Conservation (phyloP, 2,797 vertebrate species). For the Gymnopithys bicolor region DNA sequence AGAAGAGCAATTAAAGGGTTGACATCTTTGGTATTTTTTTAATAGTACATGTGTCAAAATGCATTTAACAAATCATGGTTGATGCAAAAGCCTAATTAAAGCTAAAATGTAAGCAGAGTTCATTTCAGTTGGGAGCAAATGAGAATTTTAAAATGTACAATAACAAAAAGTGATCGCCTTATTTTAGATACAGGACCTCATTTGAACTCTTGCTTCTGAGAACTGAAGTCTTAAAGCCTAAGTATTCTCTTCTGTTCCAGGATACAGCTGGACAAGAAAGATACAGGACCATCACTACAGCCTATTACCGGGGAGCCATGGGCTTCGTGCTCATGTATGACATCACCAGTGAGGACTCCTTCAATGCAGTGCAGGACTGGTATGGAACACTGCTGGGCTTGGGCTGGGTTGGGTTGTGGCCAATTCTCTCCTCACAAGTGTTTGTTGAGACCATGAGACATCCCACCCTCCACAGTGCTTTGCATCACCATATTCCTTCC, state of each 20-base stretch:
- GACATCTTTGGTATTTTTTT: slow-evolving; percentile 40
- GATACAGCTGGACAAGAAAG: slow-evolving; percentile 96
- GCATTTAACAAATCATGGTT: slow-evolving; percentile 35
- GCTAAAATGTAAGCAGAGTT: slow-evolving; percentile 22
- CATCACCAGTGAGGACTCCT: slow-evolving; percentile 94
- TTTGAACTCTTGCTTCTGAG: neutral
- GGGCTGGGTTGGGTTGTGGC: neutral
- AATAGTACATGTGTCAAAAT: slow-evolving; percentile 43
- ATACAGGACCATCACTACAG: slow-evolving; percentile 95
- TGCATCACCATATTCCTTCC: neutral
- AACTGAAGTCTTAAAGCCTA: neutral
- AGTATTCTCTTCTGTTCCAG: slow-evolving; percentile 72
- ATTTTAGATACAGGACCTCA: neutral
- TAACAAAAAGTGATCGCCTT: neutral
- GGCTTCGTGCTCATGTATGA: slow-evolving; percentile 98
- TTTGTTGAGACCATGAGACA: neutral
- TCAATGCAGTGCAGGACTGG: slow-evolving; percentile 93
- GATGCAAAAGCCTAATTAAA: slow-evolving; percentile 48
- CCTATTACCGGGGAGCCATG: slow-evolving; percentile 96
- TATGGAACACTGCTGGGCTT: slow-evolving; percentile 58
- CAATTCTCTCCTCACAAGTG: neutral
- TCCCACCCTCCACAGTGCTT: neutral
- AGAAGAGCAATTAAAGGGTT: slow-evolving; percentile 49
- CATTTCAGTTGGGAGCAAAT: slow-evolving; percentile 1
- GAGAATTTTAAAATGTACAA: neutral